A percentile compares a stretch with the other conserved stretches of the same genome.
These are phyloP conservation scores for Tromatobia lineatoria DNA, from an alignment of 2,888 invertebrate genomes.

Conservation along the genomic window DNA sequence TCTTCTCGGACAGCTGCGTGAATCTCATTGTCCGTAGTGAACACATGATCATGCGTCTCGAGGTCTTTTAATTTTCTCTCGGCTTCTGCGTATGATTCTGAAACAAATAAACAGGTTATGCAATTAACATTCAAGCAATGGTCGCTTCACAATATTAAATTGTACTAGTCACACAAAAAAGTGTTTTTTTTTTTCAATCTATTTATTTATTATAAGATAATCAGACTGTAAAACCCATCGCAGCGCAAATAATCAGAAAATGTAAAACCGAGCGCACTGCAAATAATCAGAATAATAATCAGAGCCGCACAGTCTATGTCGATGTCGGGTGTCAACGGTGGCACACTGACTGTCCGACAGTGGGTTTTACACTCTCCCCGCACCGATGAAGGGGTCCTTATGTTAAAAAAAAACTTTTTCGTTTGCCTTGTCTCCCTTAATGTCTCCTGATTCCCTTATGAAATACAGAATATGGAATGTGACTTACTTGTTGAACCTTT, in stretches of 20 bases:
- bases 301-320: too few relatives aligned
- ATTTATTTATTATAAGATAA: not conserved
- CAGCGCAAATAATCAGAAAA: too few relatives aligned
- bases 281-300: too few relatives aligned
- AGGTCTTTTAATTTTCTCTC: slow-evolving; percentile 31
- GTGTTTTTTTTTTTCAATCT: not conserved
- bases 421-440: not conserved
- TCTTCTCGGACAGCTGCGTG: slow-evolving; percentile 25
- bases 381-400: not conserved
- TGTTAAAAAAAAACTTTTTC: not conserved
- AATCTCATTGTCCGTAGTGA: slow-evolving; percentile 25
- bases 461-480: slow-evolving; percentile 12
- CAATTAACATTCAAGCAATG: not conserved
- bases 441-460: not conserved
- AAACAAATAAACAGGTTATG: slow-evolving; percentile 7
- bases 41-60: slow-evolving; percentile 31
- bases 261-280: too few relatives aligned
- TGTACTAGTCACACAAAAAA: not conserved
- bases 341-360: not conserved
- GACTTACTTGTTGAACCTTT: slow-evolving; percentile 45
- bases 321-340: not conserved
- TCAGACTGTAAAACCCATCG: not conserved
- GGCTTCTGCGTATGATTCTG: slow-evolving; percentile 37
- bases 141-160: not conserved
- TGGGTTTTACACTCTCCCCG: not conserved